Conservation (phyloP, 2,888 invertebrate species). For the Cepaea hortensis region DNA sequence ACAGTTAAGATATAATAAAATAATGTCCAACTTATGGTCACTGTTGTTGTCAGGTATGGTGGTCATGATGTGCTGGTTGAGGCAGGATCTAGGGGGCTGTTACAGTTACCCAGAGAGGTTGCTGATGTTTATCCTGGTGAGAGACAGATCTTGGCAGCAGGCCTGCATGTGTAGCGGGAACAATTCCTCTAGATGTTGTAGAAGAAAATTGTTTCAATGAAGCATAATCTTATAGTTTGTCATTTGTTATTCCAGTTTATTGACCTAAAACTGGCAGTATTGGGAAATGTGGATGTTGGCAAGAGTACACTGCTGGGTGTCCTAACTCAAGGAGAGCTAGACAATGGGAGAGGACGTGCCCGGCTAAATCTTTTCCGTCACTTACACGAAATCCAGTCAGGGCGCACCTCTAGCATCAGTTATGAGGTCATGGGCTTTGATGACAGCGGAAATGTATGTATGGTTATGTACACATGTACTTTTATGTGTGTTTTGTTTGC, state of each 20-base stretch:
- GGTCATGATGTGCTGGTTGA: too few relatives aligned
- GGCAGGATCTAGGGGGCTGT: too few relatives aligned
- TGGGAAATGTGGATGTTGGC: slow-evolving; percentile 97
- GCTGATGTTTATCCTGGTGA: too few relatives aligned
- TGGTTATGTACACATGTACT: not conserved
- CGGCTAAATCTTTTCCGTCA: slow-evolving; percentile 94
- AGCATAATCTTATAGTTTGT: not conserved
- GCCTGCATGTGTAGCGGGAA: too few relatives aligned
- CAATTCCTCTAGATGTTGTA: too few relatives aligned
- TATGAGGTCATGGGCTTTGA: slow-evolving; percentile 98
- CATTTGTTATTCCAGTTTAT: slow-evolving; percentile 77
- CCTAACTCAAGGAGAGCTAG: slow-evolving; percentile 94
- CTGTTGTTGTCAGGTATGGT: too few relatives aligned
- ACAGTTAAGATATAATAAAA: too few relatives aligned
- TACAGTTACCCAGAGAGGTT: too few relatives aligned
- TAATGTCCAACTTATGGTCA: too few relatives aligned
- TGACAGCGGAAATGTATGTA: slow-evolving; percentile 72
- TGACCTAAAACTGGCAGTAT: slow-evolving; percentile 90
- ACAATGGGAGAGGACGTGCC: slow-evolving; percentile 95
- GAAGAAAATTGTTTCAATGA: too few relatives aligned
- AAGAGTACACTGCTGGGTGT: slow-evolving; percentile 97
- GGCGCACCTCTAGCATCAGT: slow-evolving; percentile 94
- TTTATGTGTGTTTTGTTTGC: not conserved
- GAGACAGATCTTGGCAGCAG: too few relatives aligned
- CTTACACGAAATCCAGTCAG: slow-evolving; percentile 94